Conservation (phyloP, 2,797 vertebrate species). For the Molossus molossus region DNA sequence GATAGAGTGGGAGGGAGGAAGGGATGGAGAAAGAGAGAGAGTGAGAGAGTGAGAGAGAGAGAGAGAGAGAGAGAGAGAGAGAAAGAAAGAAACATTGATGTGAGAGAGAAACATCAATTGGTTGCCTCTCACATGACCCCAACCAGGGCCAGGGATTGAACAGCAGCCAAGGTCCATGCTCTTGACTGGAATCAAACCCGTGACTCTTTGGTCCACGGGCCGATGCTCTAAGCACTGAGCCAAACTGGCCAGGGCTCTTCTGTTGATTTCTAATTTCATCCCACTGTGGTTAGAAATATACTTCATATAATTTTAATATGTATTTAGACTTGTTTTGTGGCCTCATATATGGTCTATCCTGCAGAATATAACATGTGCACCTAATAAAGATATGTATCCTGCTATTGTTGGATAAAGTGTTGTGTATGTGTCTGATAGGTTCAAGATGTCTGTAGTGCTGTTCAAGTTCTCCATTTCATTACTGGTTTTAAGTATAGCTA, state of each 20-base stretch:
- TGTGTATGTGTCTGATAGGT: neutral
- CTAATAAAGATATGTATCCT: neutral
- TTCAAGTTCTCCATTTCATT: neutral
- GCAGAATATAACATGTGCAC: neutral
- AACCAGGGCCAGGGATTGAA: too few species aligned
- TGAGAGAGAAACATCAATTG: too few species aligned
- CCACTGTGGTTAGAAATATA: neutral
- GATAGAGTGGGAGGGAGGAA: too few species aligned
- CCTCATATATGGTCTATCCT: neutral
- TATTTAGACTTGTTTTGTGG: neutral
- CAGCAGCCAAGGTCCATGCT: too few species aligned
- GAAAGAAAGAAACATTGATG: too few species aligned
- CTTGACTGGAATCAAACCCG: too few species aligned
- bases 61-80: too few species aligned
- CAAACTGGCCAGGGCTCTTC: neutral
- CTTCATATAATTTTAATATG: neutral
- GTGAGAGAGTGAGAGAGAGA: too few species aligned
- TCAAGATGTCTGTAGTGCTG: neutral
- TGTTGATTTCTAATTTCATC: neutral
- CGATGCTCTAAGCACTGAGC: too few species aligned
- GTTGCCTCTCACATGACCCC: too few species aligned
- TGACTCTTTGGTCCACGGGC: too few species aligned
- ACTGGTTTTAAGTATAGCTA: neutral
- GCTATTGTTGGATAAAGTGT: neutral
- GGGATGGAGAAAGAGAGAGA: too few species aligned